Evolutionary conservation across 2,797 vertebrate species (phyloP).

Genomic region (Xenentodon cancila): DNA sequence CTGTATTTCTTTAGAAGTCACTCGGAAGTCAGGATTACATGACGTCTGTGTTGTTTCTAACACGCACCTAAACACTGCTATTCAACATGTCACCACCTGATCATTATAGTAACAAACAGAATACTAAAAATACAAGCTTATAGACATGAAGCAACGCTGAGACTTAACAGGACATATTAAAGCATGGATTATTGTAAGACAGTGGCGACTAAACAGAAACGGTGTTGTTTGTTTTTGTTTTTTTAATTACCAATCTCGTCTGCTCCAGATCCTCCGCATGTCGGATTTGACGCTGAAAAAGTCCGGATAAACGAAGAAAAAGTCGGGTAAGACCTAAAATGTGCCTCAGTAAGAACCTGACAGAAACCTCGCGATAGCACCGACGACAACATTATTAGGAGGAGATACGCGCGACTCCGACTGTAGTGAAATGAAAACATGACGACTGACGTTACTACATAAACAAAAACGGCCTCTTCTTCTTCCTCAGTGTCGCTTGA

Average conservation of each 20-base stretch:
- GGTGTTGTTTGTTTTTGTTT: no score
- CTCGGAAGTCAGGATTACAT: no score
- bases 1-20: no score
- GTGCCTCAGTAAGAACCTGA: conserved; percentile 13
- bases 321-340: conserved; percentile 2
- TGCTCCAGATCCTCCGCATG: background rate
- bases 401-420: fast-evolving
- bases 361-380: conserved; percentile 29
- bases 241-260: conserved; percentile 41
- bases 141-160: no score
- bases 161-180: no score
- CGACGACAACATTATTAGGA: conserved; percentile 21
- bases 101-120: no score
- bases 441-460: background rate
- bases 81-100: no score
- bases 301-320: conserved; percentile 6
- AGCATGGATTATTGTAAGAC: background rate
- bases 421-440: background rate
- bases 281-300: conserved; percentile 30
- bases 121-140: no score
- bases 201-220: background rate
- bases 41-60: no score
- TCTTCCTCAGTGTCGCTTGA: background rate
- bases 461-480: background rate
- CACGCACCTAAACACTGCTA: no score